phyloP scores from a whole-genome alignment of 2,888 invertebrate species.

The Alsophila aescularia region DNA sequence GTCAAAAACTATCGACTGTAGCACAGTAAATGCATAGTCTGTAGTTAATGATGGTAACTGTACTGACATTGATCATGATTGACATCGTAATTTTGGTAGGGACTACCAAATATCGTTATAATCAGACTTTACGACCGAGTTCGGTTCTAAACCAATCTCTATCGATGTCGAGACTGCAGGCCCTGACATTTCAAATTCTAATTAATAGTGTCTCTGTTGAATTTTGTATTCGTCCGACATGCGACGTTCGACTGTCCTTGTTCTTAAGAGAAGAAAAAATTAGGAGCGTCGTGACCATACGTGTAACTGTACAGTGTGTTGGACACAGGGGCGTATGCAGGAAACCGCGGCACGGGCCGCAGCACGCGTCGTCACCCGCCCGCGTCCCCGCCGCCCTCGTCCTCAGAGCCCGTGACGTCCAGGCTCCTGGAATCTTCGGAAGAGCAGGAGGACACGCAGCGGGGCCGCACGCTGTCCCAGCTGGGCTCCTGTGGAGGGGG shows the following conservation, averaged over 20 bases:
- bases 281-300: conserved; percentile 63
- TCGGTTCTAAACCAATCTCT: no score
- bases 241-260: not conserved
- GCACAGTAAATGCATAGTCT: no score
- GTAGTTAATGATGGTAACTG: no score
- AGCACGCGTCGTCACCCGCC: conserved; percentile 78
- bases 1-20: no score
- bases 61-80: no score
- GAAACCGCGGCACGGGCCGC: conserved; percentile 83
- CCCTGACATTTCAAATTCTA: no score
- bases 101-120: no score
- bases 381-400: conserved; percentile 67
- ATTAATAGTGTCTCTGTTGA: no score
- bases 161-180: no score
- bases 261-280: conserved; percentile 68
- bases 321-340: conserved; percentile 57
- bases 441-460: conserved; percentile 71
- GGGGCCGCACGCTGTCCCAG: conserved; percentile 67
- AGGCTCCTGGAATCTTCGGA: conserved; percentile 79
- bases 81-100: no score
- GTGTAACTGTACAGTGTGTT: conserved; percentile 60
- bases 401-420: conserved; percentile 82
- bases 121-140: no score
- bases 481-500: conserved; percentile 62
- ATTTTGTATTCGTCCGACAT: no score